Evolutionary conservation across 2,888 invertebrate species (phyloP).

Genomic region (Pocota personata): DNA sequence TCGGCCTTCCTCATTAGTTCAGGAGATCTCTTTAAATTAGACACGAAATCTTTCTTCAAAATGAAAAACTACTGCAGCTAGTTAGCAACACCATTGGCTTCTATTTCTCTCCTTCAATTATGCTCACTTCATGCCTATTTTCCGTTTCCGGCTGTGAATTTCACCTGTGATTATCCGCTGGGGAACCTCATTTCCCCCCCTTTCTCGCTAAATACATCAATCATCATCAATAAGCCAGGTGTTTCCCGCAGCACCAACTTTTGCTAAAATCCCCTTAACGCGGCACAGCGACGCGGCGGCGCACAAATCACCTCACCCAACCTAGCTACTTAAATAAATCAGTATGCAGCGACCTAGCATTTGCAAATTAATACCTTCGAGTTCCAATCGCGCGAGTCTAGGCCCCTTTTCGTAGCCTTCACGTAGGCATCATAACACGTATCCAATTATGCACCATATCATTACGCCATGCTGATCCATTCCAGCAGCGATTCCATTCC

Average conservation of each 20-base stretch:
- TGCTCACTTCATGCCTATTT: slow-evolving; percentile 3
- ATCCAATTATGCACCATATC: slow-evolving; percentile 69
- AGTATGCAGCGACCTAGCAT: slow-evolving; percentile 57
- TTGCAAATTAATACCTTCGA: slow-evolving; percentile 72
- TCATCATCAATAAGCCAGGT: slow-evolving; percentile 64
- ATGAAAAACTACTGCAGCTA: too few species aligned
- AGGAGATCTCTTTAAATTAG: too few species aligned
- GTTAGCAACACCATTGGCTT: neutral
- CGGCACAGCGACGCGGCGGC: neutral
- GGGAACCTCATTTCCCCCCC: neutral
- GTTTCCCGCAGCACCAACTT: slow-evolving; percentile 38
- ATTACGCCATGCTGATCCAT: slow-evolving; percentile 57
- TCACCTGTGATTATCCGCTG: neutral
- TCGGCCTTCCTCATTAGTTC: too few species aligned
- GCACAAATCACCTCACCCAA: slow-evolving; percentile 63
- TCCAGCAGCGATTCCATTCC: slow-evolving; percentile 33
- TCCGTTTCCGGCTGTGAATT: slow-evolving; percentile 48
- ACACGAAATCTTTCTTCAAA: too few species aligned
- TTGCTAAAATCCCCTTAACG: neutral
- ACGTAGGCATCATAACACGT: slow-evolving; percentile 70
- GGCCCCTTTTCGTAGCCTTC: slow-evolving; percentile 27
- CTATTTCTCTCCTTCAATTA: neutral
- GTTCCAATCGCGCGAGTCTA: slow-evolving; percentile 22
- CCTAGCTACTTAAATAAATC: slow-evolving; percentile 73
- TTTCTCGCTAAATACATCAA: slow-evolving; percentile 51